phyloP scores from a whole-genome alignment of 2,113 vertebrate genomes.

The Athene cunicularia region DNA sequence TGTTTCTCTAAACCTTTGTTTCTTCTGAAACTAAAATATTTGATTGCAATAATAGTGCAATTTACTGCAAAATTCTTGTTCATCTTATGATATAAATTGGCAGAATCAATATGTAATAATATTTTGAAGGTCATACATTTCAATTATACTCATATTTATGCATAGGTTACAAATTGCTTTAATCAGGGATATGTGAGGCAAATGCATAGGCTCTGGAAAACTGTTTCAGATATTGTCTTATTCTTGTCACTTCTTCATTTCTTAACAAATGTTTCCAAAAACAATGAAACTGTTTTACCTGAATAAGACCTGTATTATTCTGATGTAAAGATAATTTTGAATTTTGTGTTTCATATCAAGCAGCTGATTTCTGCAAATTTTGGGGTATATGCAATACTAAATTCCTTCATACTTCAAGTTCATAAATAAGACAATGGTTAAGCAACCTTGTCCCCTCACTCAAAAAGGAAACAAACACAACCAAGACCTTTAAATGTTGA shows the following conservation, averaged over 20 bases:
- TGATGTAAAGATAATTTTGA: not conserved
- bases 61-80: conserved; percentile 20
- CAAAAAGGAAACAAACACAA: not conserved
- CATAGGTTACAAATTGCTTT: not conserved
- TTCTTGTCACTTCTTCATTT: not conserved
- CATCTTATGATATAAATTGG: not conserved
- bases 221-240: not conserved
- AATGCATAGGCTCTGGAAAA: not conserved
- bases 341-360: not conserved
- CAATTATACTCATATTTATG: not conserved
- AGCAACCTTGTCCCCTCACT: not conserved
- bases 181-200: not conserved
- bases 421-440: not conserved
- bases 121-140: conserved; percentile 40
- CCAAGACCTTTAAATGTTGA: not conserved
- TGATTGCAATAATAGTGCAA: conserved; percentile 37
- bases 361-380: not conserved
- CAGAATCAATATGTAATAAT: conserved; percentile 29
- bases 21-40: conserved; percentile 24
- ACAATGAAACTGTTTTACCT: not conserved
- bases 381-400: not conserved
- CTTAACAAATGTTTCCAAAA: not conserved
- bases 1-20: conserved; percentile 28
- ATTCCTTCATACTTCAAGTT: not conserved
- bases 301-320: not conserved